Evolutionary conservation across 2,797 vertebrate species (phyloP), one percentile per base, ranked within the genome.

Genomic region (Austrolebias charrua): DNA sequence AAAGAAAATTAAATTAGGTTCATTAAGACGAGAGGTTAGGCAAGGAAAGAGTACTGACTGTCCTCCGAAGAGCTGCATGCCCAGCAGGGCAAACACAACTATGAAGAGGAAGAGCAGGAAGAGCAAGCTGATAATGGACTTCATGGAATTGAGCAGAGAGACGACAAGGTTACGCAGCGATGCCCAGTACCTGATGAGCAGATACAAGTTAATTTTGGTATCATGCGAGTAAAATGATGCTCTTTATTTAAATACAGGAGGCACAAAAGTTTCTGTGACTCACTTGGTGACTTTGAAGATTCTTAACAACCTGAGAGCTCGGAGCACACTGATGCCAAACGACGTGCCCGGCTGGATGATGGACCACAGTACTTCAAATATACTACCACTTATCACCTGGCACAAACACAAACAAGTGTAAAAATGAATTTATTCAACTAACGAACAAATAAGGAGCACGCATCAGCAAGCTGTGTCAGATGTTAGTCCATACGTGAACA

Each of bases 201-300:
- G 5, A 73, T n/a, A 76, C 15, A 64, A 43, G 54, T 45, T 69
- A 18, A 50, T 53, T 49, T 19, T 55, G 45, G 55, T 24, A 55
- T 44, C 0, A 18, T 20, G 18, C 24, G 4, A 49, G 29, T 19
- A 62, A 47, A 16, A 50, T 6, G 7, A 13, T 20, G 16, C 33
- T 6, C 7, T n/a, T 50, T 50, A 18, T 14, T 60, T 28, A 4
- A 40, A 38, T 15, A 29, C 13, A 1, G 44, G 1, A 51, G 31
- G 31, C 8, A 43, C 19, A 35, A 6, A 55, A 4, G 31, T 35
- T 16, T 47, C 11, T 28, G 53, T 15, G 38, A 79, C 96, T 94
- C 88, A 98, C 96, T 98, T 98, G 82, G 96, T 98, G 90, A 98
- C 96, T 94, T 98, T 98, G 93, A 98, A 98, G 87, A 98, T 98